phyloP scores from a whole-genome alignment of 2,797 vertebrate species.

The Coluber constrictor region DNA sequence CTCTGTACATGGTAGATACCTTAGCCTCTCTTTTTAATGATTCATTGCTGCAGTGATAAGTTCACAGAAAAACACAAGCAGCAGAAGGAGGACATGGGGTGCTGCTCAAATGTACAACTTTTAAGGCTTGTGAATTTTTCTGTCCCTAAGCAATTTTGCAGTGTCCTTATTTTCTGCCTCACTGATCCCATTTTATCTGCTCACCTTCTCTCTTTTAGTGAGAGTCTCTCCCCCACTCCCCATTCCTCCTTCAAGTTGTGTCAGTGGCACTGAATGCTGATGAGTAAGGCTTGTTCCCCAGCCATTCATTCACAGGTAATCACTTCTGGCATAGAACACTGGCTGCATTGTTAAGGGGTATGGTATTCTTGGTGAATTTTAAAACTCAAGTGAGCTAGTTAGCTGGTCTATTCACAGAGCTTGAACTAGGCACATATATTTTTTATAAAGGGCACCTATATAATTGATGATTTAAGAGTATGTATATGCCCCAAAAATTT shows the following conservation, averaged over 20 bases:
- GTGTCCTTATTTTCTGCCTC: constrained; percentile 58
- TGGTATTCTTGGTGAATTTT: constrained; percentile 31
- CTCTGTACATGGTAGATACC: not conserved
- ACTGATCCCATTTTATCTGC: constrained; percentile 48
- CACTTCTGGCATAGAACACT: constrained; percentile 42
- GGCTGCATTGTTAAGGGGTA: constrained; percentile 32
- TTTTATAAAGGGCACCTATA: not conserved
- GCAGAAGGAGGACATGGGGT: not conserved
- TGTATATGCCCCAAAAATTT: not conserved
- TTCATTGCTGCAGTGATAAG: not conserved
- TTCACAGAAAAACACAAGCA: constrained; percentile 18
- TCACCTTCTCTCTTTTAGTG: constrained; percentile 14
- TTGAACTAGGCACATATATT: not conserved
- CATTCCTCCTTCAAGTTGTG: constrained; percentile 21
- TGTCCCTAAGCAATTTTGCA: constrained; percentile 37
- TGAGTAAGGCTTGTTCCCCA: constrained; percentile 35
- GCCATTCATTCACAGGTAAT: constrained; percentile 43
- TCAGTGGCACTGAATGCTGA: constrained; percentile 47
- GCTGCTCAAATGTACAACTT: constrained; percentile 17
- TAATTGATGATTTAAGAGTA: not conserved
- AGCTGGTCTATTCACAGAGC: not conserved
- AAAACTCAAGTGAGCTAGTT: constrained; percentile 22
- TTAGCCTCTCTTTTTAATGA: constrained; percentile 3
- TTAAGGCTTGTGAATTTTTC: constrained; percentile 27
- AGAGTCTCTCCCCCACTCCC: not conserved